phyloP scores from a whole-genome alignment of 2,113 vertebrate species.

The Penelope pileata region DNA sequence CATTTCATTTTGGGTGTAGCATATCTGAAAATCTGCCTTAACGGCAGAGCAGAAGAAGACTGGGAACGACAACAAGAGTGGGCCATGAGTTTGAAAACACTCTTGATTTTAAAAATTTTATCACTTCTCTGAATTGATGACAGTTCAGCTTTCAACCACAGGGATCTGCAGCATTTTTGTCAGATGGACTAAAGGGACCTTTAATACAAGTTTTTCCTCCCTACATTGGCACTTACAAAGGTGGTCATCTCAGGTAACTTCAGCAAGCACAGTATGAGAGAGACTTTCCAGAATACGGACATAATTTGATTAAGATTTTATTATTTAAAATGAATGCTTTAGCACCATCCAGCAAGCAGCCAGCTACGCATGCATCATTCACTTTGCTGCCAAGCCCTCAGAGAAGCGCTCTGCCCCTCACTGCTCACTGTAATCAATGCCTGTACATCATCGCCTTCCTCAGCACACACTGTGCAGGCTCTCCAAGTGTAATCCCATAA shows the following conservation, averaged over 20 bases:
- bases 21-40: neutral
- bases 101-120: neutral
- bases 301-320: neutral
- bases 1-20: neutral
- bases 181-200: neutral
- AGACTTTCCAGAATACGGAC: neutral
- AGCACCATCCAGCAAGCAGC: neutral
- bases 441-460: neutral
- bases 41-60: neutral
- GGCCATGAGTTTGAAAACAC: neutral
- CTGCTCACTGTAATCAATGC: neutral
- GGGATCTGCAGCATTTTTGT: neutral
- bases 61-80: neutral
- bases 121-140: neutral
- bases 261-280: neutral
- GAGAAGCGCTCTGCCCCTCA: neutral
- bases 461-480: neutral
- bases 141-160: neutral
- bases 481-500: neutral
- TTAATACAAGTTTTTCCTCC: neutral
- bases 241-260: neutral
- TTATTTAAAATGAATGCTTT: neutral
- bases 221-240: neutral
- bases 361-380: neutral
- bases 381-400: neutral